A percentile compares a stretch with the other conserved stretches of the same genome.
Evolutionary conservation across 53 echinoderm and acorn worm genomes (phyloP).

Genomic region (Echinarachnius parma): DNA sequence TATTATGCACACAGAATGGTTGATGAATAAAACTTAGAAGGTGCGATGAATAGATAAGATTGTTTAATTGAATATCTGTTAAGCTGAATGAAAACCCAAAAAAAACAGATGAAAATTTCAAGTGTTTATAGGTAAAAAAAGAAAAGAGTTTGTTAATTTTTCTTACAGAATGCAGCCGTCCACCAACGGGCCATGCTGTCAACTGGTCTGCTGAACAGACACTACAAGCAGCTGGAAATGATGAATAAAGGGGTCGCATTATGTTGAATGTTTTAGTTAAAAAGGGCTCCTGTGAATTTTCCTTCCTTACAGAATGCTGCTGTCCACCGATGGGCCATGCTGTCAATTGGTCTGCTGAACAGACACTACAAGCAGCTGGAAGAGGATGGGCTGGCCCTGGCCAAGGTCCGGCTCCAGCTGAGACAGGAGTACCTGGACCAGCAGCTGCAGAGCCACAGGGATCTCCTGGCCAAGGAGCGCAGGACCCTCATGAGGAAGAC

Average conservation of each 20-base stretch:
- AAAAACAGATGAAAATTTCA: too few relatives aligned
- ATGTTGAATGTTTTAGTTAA: not conserved
- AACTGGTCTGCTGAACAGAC: slow-evolving; percentile 81
- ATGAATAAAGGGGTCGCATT: too few relatives aligned
- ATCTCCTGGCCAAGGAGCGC: slow-evolving; percentile 51
- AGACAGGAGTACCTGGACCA: slow-evolving; percentile 78
- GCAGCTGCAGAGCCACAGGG: slow-evolving; percentile 66
- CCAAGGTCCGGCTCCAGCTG: slow-evolving; percentile 70
- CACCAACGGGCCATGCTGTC: slow-evolving; percentile 92
- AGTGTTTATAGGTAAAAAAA: too few relatives aligned
- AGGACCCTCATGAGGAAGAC: slow-evolving; percentile 27
- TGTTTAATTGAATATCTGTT: too few relatives aligned
- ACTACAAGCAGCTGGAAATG: slow-evolving; percentile 78
- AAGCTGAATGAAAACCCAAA: too few relatives aligned
- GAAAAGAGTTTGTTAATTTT: too few relatives aligned
- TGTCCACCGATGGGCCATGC: slow-evolving; percentile 85
- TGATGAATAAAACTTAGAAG: too few relatives aligned
- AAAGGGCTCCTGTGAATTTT: not conserved
- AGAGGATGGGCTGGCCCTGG: slow-evolving; percentile 61
- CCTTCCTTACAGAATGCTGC: slow-evolving; percentile 49
- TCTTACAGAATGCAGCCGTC: slow-evolving; percentile 49
- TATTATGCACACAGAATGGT: too few relatives aligned
- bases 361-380: slow-evolving; percentile 78
- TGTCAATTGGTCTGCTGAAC: slow-evolving; percentile 83
- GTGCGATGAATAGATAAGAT: too few relatives aligned